Evolutionary conservation across 2,888 invertebrate genomes (phyloP), one percentile per base, ranked within the genome.

Genomic region (Leucophenga montana): DNA sequence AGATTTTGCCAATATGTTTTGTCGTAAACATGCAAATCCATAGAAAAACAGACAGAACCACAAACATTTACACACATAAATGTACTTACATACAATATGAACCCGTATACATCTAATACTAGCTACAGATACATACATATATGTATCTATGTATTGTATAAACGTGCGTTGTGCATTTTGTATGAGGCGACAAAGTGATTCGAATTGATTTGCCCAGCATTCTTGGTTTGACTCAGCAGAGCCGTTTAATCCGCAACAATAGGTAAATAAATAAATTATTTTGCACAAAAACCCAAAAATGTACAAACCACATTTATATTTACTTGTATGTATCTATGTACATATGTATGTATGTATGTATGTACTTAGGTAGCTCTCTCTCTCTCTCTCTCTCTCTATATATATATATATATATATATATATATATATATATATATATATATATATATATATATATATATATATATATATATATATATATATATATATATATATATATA

Each of bases 401-500:
- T 22, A 8, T 27, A 22, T 56, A 9, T n/a, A n/a, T 5, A 13
- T 14, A 20, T 6, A 53, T n/a, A n/a, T 6, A n/a, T 20, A 53
- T 13, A n/a, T 16, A 1, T 18, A 9, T 1, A n/a, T 6, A 50
- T 68, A 67, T 67, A 66, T 59, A 70, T 69, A 69, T 73, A 66
- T 62, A 14, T 3, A 39, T 5, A 11, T 8, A 39, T 39, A 5
- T 39, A 39, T 8, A 1, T 39, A 39, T n/a, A 56, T 22, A 22
- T 5, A 5, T 22, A 8, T 27, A 22, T 56, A 9, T n/a, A n/a
- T 5, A 13, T 14, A 20, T 6, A 53, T n/a, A n/a, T 6, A n/a
- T 20, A 53, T 13, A n/a, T 16, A 1, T 18, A 9, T 1, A n/a
- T 6, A 50, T 68, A 67, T 67, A 66, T 59, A 70, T 69, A 69